Conservation (phyloP, 2,113 vertebrate genomes). For the Gnathonemus echidnorhynchus region DNA sequence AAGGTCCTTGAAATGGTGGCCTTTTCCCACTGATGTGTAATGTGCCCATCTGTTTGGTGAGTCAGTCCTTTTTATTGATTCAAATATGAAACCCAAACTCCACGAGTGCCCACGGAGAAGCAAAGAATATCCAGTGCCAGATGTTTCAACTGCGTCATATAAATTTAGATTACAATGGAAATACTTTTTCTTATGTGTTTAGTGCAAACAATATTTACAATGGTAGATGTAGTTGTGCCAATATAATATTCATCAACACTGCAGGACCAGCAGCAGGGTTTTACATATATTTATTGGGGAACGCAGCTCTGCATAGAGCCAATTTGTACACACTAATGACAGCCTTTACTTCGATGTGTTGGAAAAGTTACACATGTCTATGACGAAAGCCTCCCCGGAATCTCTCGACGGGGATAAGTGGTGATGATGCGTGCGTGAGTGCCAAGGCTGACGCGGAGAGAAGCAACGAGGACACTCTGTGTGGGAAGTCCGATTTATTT, state of each 20-base stretch:
- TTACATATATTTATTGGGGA: not conserved
- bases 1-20: not conserved
- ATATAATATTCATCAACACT: not conserved
- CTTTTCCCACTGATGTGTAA: conserved; percentile 4
- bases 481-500: not conserved
- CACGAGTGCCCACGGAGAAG: not conserved
- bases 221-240: not conserved
- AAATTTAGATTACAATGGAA: not conserved
- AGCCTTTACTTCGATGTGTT: not conserved
- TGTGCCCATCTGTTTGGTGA: conserved; percentile 5
- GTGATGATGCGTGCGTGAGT: not conserved
- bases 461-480: not conserved
- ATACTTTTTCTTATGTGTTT: not conserved
- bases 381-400: not conserved
- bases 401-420: not conserved
- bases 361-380: not conserved
- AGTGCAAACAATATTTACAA: not conserved
- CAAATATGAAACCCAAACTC: conserved; percentile 17
- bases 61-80: conserved; percentile 7
- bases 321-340: not conserved
- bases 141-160: not conserved
- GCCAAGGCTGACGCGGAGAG: not conserved
- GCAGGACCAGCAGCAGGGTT: not conserved
- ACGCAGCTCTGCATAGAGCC: not conserved
- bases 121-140: not conserved